Evolutionary conservation across 2,113 vertebrate species (phyloP).

Genomic region (Siniperca knerii): DNA sequence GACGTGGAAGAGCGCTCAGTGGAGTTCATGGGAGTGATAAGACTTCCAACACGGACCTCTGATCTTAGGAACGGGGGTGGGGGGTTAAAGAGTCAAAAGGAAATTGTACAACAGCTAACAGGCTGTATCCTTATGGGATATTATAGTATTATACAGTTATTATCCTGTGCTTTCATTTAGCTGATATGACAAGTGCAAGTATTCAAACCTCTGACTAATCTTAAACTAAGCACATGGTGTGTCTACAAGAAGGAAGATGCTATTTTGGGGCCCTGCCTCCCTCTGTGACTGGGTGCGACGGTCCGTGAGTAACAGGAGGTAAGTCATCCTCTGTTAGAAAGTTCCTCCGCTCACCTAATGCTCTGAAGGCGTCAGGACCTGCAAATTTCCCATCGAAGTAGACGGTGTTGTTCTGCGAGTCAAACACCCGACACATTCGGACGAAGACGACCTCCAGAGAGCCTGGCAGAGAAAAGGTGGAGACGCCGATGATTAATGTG

Average conservation of each 20-base stretch:
- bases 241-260: background rate
- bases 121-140: too few relatives aligned
- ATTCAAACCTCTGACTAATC: background rate
- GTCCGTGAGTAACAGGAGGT: background rate
- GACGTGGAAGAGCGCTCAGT: too few relatives aligned
- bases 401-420: slow-evolving; percentile 94
- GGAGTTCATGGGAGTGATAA: too few relatives aligned
- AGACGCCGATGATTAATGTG: background rate
- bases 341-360: slow-evolving; percentile 85
- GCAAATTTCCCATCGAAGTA: slow-evolving; percentile 96
- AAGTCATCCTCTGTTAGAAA: too few relatives aligned
- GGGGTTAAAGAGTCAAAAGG: too few relatives aligned
- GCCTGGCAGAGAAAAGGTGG: slow-evolving; percentile 76
- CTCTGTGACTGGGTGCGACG: background rate
- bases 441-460: slow-evolving; percentile 96
- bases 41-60: too few relatives aligned
- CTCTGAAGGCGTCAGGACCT: slow-evolving; percentile 92
- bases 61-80: too few relatives aligned
- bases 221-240: background rate
- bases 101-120: too few relatives aligned
- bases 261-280: too few relatives aligned
- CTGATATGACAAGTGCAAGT: background rate
- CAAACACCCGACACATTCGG: slow-evolving; percentile 95
- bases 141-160: too few relatives aligned
- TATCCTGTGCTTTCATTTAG: too few relatives aligned